Base-by-base conservation (phyloP, 2,797 vertebrate species). In the Notolabrus celidotus region DNA sequence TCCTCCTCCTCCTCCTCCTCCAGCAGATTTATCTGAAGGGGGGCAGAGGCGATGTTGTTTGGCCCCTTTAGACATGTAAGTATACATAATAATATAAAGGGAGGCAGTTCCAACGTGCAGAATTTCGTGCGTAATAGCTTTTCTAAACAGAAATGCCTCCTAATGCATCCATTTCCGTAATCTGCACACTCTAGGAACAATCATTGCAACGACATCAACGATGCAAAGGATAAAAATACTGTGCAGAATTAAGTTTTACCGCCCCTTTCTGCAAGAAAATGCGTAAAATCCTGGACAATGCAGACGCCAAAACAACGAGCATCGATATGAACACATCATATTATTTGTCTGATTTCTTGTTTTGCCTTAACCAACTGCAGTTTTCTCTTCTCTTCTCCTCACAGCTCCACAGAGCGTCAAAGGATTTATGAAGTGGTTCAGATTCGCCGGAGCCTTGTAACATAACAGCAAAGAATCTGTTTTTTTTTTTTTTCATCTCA, bases 61-160 rank as follows among this genome's bases (percentile, higher is more conserved):
- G 74, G 68, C 80, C 72, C 74, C 84, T 78, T 89, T 82, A 76
- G 68, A 85, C 71, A 91, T 90, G 93, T 94, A 92, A 95, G 93
- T 93, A 89, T 71, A 51, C 64, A 82, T 82, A 64, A 77, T 60
- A 86, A 77, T 62, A 66, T 78, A 60, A 75, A 72, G 58, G 46
- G 71, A 62, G 59, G 78, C 59, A 77, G 33, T 84, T 85, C 83
- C 51, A 58, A 54, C 53, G 60, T 63, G 56, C 31, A 34, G 33
- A 10, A 78, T 71, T 55, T 75, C 57, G 67, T 92, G 90, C 87
- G 84, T 87, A 83, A 83, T 87, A 70, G 83, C 81, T 80, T 67
- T 66, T 74, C 57, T 85, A n/a, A 65, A 67, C 74, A 57, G 45
- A 29, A 62, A 49, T 67, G 67, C 72, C 61, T 74, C 60, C 69